These are phyloP conservation scores for Protonibea diacanthus DNA, from an alignment of 2,797 vertebrate genomes.

Conservation along the genomic window DNA sequence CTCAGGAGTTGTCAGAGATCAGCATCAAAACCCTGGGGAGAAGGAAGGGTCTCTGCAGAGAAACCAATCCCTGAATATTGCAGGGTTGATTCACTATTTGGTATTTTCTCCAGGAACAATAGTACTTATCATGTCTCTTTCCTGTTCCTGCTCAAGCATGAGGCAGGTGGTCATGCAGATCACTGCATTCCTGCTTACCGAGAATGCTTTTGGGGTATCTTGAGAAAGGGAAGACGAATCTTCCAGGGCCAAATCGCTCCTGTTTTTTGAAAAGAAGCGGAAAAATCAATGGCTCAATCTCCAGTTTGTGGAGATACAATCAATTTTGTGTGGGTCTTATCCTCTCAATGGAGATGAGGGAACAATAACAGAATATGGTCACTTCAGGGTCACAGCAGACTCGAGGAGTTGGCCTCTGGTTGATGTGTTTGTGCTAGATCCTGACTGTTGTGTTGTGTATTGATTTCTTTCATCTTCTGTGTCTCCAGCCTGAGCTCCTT, in stretches of 20 bases:
- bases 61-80: conserved; percentile 22
- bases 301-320: conserved; percentile 66
- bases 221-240: conserved; percentile 57
- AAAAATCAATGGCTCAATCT: conserved; percentile 75
- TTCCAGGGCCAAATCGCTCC: conserved; percentile 65
- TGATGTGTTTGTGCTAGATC: conserved; percentile 60
- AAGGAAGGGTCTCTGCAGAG: conserved; percentile 16
- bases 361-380: conserved; percentile 75
- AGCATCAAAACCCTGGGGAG: conserved; percentile 39
- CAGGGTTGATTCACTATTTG: neutral
- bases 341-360: conserved; percentile 72
- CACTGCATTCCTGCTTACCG: conserved; percentile 23
- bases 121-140: neutral
- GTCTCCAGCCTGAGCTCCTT: conserved; percentile 36
- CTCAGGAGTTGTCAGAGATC: conserved; percentile 69
- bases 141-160: conserved; percentile 25
- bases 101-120: conserved; percentile 13
- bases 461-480: conserved; percentile 64
- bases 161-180: conserved; percentile 43
- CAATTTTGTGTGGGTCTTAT: conserved; percentile 62
- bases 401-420: conserved; percentile 47
- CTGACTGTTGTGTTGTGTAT: conserved; percentile 65
- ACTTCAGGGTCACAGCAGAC: conserved; percentile 74
- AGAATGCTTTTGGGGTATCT: conserved; percentile 39
- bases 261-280: conserved; percentile 45